These are phyloP conservation scores for Conomelus anceps DNA, from an alignment of 2,888 invertebrate species.

Conservation along the genomic window DNA sequence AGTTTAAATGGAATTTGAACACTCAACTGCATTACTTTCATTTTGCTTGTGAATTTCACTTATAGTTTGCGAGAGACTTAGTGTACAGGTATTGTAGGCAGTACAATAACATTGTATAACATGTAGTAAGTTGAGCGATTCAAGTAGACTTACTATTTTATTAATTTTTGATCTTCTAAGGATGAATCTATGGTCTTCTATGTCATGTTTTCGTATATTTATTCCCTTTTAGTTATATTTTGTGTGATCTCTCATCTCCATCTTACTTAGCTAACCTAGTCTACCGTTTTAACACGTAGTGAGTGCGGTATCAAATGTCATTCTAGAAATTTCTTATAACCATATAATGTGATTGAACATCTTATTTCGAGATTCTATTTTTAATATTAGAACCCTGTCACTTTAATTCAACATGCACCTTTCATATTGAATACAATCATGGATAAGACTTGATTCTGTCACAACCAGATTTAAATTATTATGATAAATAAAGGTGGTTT, in stretches of 20 bases:
- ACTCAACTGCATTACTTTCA: background rate
- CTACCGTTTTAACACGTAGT: background rate
- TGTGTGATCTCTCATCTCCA: background rate
- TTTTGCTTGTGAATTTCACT: background rate
- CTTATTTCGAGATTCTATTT: background rate
- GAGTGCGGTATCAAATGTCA: background rate
- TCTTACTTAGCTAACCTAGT: background rate
- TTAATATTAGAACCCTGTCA: too few relatives aligned
- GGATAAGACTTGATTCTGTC: too few relatives aligned
- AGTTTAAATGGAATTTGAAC: background rate
- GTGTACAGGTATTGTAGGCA: background rate
- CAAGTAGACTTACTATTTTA: background rate
- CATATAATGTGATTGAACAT: background rate
- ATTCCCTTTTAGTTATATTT: background rate
- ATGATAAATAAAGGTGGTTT: too few relatives aligned
- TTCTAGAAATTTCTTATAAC: background rate
- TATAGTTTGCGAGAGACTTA: background rate
- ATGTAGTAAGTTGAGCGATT: background rate
- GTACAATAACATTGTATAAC: background rate
- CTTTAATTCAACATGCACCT: too few relatives aligned
- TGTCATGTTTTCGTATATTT: background rate
- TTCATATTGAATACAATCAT: too few relatives aligned
- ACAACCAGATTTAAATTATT: too few relatives aligned
- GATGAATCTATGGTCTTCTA: background rate
- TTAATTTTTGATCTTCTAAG: background rate